Base-by-base conservation (phyloP, 2,797 vertebrate species). In the Pangasius krempfi region DNA sequence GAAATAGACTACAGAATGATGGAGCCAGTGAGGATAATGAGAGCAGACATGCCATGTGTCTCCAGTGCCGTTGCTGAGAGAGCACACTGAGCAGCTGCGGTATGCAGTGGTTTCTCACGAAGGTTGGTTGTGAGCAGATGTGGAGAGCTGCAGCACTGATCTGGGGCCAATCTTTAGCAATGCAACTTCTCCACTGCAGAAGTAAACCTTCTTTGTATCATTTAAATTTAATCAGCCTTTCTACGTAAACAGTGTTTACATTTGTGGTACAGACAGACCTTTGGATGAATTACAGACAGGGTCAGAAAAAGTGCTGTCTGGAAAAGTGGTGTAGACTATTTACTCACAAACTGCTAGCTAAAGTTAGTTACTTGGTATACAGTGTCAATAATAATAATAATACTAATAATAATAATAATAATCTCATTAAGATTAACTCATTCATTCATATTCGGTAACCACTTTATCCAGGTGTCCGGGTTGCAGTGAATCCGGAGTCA, bases 41-140 rank as follows among this genome's bases (percentile, higher is more conserved):
- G 27, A 30, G 60, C 25, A n/a, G 81, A 83, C 81, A 66, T 72
- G 47, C 58, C 58, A 86, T 76, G 73, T 86, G 73, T 52, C 58
- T 76, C 44, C 72, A 50, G 25, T 60, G 85, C 27, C 16, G 85
- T 60, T 47, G 13, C 33, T 56, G 68, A 40, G 84, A 75, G 68
- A 86, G 16, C 37, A 76, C 72, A 72, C 54, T 44, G 85, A 86
- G 54, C 70, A 76, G 70, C 54, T 86, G 85, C 5, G 10, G 83
- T 54, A 72, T 79, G 84, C 68, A 86, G 85, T 90, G 64, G 27
- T 86, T 86, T 86, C 73, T 79, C 75, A 79, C 6, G 44, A 66
- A 66, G 40, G 60, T 14, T 83, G n/a, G 40, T 33, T 73, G 79
- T 10, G n/a, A 82, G 52, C 86, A 82, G 66, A 82, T 73, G 79